Conservation (phyloP, 2,797 vertebrate genomes). For the Oophaga sylvatica region DNA sequence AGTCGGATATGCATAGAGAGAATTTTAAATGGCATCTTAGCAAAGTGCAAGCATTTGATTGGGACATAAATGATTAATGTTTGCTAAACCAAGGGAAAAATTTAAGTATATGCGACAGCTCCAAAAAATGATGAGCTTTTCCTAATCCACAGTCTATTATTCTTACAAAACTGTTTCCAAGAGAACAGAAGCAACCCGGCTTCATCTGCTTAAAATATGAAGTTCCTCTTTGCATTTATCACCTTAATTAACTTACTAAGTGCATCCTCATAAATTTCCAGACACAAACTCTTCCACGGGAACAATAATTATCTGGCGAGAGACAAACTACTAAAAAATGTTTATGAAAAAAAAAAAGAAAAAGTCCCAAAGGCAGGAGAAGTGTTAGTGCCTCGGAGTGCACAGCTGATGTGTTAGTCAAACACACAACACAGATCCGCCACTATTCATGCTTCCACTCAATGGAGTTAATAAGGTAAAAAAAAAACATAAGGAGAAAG, state of each 20-base stretch:
- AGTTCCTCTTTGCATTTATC: conserved; percentile 46
- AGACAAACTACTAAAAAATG: conserved; percentile 38
- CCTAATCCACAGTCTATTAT: conserved; percentile 24
- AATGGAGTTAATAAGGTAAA: conserved; percentile 51
- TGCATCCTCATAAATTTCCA: conserved; percentile 33
- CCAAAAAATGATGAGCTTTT: conserved; percentile 22
- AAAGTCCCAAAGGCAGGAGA: conserved; percentile 19
- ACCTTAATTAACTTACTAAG: conserved; percentile 50
- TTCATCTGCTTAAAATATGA: conserved; percentile 38
- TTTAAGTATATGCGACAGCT: conserved; percentile 27
- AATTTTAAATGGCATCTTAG: not conserved
- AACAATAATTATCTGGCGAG: conserved; percentile 24
- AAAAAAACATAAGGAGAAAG: conserved; percentile 43
- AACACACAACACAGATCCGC: conserved; percentile 46
- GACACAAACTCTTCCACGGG: conserved; percentile 17
- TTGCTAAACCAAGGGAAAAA: conserved; percentile 10
- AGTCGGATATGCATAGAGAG: not conserved
- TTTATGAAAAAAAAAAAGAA: not conserved
- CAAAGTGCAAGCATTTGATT: conserved; percentile 3
- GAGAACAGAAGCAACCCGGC: not conserved
- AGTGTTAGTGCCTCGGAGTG: conserved; percentile 20
- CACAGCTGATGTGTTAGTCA: conserved; percentile 44
- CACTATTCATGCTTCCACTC: conserved; percentile 66
- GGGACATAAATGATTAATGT: conserved; percentile 32
- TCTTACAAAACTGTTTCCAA: not conserved